Conservation (phyloP, 2,113 vertebrate genomes). For the Brienomyrus longianalis region DNA sequence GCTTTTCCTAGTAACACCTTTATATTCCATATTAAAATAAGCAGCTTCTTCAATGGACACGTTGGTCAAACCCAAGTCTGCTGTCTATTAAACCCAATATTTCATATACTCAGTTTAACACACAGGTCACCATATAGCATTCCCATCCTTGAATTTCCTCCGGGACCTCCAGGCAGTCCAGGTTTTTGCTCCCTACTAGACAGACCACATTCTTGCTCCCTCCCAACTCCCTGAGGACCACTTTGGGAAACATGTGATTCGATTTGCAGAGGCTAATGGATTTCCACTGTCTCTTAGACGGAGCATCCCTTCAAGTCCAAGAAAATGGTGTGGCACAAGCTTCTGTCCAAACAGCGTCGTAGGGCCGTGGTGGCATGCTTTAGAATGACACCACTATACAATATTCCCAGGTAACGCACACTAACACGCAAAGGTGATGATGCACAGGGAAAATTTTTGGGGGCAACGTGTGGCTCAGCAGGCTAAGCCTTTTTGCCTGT, state of each 20-base stretch:
- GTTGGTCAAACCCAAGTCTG: neutral
- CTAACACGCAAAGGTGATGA: neutral
- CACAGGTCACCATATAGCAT: neutral
- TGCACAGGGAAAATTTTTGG: neutral
- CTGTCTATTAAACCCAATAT: neutral
- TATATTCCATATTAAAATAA: neutral
- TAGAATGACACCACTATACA: constrained; percentile 87
- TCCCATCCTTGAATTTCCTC: neutral
- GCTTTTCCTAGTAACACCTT: neutral
- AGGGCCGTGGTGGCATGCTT: constrained; percentile 88
- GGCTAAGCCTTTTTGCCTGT: neutral
- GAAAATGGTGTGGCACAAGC: constrained; percentile 93
- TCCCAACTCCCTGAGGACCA: neutral
- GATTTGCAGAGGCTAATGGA: neutral
- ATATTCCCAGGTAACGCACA: constrained; percentile 72
- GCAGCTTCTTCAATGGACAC: neutral
- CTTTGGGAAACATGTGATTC: neutral
- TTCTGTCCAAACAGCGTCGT: constrained; percentile 89
- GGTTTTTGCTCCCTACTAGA: neutral
- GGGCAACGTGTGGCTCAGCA: neutral
- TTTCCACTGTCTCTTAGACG: constrained; percentile 48
- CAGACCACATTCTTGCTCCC: neutral
- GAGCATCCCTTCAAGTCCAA: constrained; percentile 92
- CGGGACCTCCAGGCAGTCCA: neutral
- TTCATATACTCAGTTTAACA: neutral